These are phyloP conservation scores for Patella caerulea DNA, from an alignment of 2,888 invertebrate species.

Conservation along the genomic window DNA sequence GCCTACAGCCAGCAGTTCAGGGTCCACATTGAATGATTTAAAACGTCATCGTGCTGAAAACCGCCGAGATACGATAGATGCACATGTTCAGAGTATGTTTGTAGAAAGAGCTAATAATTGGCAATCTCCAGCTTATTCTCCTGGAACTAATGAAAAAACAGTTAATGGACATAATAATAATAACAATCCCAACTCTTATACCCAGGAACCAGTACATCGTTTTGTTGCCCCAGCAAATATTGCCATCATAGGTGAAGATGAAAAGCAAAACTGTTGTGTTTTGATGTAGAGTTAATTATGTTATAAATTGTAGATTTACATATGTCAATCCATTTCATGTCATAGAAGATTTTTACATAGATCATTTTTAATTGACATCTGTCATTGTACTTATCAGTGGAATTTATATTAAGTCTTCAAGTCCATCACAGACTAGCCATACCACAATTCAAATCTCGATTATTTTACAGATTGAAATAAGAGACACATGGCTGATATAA, in stretches of 20 bases:
- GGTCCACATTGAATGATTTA: constrained; percentile 25
- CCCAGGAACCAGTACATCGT: constrained; percentile 40
- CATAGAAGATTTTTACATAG: too few species aligned
- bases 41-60: constrained; percentile 32
- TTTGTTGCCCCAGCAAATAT: constrained; percentile 54
- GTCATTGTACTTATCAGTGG: too few species aligned
- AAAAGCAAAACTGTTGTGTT: constrained; percentile 60
- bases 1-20: constrained; percentile 11
- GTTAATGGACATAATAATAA: constrained; percentile 49
- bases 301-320: too few species aligned
- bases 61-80: constrained; percentile 44
- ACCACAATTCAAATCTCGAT: too few species aligned
- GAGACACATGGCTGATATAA: too few species aligned
- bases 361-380: too few species aligned
- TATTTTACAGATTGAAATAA: too few species aligned
- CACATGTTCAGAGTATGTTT: constrained; percentile 60
- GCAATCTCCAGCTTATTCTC: constrained; percentile 27
- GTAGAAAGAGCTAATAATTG: constrained; percentile 36
- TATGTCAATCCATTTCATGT: too few species aligned
- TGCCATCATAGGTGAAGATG: constrained; percentile 56
- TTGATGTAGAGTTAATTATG: not conserved
- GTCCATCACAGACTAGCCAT: too few species aligned
- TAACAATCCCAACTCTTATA: constrained; percentile 38
- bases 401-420: too few species aligned
- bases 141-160: constrained; percentile 44